Evolutionary conservation across 1,140 invertebrate genomes (phyloP), one percentile per base, ranked within the genome.

Genomic region (Subanguina moxae): DNA sequence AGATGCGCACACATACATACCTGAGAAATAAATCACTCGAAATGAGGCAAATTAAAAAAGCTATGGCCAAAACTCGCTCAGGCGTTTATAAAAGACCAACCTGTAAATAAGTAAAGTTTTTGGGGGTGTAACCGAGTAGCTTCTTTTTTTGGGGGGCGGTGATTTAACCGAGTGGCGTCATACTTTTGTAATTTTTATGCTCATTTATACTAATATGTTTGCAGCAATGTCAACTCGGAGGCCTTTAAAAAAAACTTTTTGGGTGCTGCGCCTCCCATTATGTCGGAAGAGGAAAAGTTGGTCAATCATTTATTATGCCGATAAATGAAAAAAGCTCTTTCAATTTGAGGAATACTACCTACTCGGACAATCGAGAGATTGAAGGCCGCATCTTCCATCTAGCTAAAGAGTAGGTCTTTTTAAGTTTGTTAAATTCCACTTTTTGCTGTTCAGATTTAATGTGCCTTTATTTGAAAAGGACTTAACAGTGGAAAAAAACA

Each of bases 331-430:
- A 15, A 8, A 52, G 3, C 17, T 5, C 17, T 52, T 52, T 3
- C 48, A 7, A 52, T 32, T 72, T 27, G n/a, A 77, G 77, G 61
- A 57, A 62, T 15, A 30, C 62, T 21, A 82, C 78, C 0, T 82
- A 82, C 52, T 66, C 79, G n/a, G 80, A 82, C 69, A 82, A 82
- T 48, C 71, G 80, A n/a, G 80, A 82, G 59, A 82, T 82, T 61
- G 80, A 82, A 64, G 71, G 77, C 15, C 64, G 80, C 17, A 82
- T 82, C 32, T 82, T 82, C 67, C 80, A 82, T 59, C 62, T 82
- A 58, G 78, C 80, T 13, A 82, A 82, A 61, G 81, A 83, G 32
- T 38, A 38, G 11, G 11, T 11, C 11, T 5, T 38, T 38, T 3
- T 38, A 38, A 38, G 11, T 5, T 5, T 38, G 3, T 38, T 38